Evolutionary conservation across 2,113 vertebrate species (phyloP).

Genomic region (Campylomormyrus tamandua): DNA sequence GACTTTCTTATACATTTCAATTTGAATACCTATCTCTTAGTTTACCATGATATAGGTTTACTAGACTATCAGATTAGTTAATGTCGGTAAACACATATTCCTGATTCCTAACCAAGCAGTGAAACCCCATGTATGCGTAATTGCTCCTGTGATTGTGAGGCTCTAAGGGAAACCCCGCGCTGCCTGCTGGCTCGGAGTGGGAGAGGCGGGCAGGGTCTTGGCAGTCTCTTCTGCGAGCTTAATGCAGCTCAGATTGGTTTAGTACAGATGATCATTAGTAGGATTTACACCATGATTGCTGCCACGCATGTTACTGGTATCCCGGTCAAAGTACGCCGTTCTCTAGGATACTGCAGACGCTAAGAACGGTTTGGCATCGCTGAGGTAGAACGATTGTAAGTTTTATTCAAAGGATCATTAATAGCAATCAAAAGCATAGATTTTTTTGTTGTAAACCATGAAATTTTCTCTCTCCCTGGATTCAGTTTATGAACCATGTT

Average conservation of each 20-base stretch:
- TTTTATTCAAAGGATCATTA: neutral
- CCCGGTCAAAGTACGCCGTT: neutral
- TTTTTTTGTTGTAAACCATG: neutral
- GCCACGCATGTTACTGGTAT: neutral
- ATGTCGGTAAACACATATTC: neutral
- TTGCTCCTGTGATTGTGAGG: neutral
- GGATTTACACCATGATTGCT: neutral
- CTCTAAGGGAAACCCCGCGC: neutral
- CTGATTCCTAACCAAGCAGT: neutral
- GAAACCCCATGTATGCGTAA: neutral
- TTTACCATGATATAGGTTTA: neutral
- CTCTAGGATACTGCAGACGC: neutral
- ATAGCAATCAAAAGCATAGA: neutral
- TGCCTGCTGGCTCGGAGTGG: neutral
- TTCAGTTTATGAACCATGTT: neutral
- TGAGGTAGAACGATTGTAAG: neutral
- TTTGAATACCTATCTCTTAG: neutral
- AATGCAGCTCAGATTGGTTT: conserved; percentile 43
- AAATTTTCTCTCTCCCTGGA: neutral
- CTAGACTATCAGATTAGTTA: neutral
- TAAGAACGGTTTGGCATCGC: neutral
- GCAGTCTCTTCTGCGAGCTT: conserved; percentile 34
- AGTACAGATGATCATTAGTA: conserved; percentile 35
- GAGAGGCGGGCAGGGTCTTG: conserved; percentile 29
- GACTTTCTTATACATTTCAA: neutral